A percentile compares a stretch with the other conserved stretches of the same genome.
phyloP scores from a whole-genome alignment of 2,113 vertebrate genomes.

The Dolichallabes microphthalmus region DNA sequence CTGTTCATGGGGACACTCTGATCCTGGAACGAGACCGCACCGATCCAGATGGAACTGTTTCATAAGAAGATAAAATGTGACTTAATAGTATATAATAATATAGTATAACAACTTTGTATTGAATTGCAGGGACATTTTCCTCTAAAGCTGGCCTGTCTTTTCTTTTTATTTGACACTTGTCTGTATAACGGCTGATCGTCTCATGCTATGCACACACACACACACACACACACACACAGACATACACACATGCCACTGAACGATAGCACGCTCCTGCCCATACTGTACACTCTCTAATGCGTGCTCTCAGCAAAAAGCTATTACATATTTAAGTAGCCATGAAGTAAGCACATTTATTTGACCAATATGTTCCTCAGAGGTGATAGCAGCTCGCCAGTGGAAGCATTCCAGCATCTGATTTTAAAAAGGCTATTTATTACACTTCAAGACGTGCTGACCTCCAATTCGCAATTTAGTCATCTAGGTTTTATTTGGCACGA shows the following conservation, averaged over 20 bases:
- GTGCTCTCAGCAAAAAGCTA: background rate
- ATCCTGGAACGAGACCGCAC: background rate
- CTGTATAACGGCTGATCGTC: background rate
- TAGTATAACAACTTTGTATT: background rate
- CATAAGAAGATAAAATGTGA: background rate
- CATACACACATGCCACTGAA: background rate
- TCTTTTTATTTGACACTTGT: background rate
- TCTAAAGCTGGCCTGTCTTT: background rate
- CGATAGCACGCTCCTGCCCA: background rate
- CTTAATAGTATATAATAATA: too few species aligned
- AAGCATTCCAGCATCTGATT: slow-evolving; percentile 40
- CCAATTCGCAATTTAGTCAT: slow-evolving; percentile 57
- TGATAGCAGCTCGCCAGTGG: slow-evolving; percentile 12
- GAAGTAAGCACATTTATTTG: slow-evolving; percentile 51
- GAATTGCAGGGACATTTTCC: background rate
- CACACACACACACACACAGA: too few species aligned
- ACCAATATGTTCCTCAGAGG: slow-evolving; percentile 9
- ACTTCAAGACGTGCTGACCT: slow-evolving; percentile 63
- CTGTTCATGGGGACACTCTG: background rate
- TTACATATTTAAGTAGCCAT: slow-evolving; percentile 40
- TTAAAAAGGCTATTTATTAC: slow-evolving; percentile 72
- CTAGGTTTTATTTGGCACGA: slow-evolving; percentile 63
- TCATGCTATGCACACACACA: background rate
- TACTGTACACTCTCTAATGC: background rate
- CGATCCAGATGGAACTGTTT: background rate